A percentile compares a stretch with the other conserved stretches of the same genome.
These are phyloP conservation scores for Hassar affinis DNA, from an alignment of 2,113 vertebrate genomes.

Conservation along the genomic window DNA sequence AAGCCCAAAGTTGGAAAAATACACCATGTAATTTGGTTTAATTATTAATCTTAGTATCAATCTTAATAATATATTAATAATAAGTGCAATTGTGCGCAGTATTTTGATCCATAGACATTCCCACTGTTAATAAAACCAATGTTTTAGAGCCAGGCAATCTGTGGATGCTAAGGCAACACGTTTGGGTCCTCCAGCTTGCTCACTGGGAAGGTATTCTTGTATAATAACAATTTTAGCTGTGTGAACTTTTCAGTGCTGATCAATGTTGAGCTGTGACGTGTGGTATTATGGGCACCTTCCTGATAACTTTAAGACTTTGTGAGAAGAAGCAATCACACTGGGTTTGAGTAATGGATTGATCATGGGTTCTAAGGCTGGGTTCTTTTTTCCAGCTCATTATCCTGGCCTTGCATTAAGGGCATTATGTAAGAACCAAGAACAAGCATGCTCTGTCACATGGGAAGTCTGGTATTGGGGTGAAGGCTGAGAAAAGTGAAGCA, in stretches of 20 bases:
- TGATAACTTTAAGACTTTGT: background rate
- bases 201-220: background rate
- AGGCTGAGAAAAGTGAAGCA: background rate
- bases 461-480: slow-evolving; percentile 17
- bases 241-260: slow-evolving; percentile 11
- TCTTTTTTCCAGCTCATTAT: slow-evolving; percentile 1
- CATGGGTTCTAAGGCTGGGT: slow-evolving; percentile 1
- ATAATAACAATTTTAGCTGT: slow-evolving; percentile 18
- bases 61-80: background rate
- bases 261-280: background rate
- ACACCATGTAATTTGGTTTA: background rate
- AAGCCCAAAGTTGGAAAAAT: background rate
- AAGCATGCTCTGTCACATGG: slow-evolving; percentile 38
- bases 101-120: background rate
- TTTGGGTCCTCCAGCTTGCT: background rate
- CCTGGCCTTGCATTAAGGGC: background rate
- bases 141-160: background rate
- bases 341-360: background rate
- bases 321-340: background rate
- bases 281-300: background rate
- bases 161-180: background rate
- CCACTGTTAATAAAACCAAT: background rate
- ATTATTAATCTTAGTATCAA: background rate
- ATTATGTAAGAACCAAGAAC: slow-evolving; percentile 48
- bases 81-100: background rate